Conservation (phyloP, 2,888 invertebrate genomes). For the Agriopis marginaria region DNA sequence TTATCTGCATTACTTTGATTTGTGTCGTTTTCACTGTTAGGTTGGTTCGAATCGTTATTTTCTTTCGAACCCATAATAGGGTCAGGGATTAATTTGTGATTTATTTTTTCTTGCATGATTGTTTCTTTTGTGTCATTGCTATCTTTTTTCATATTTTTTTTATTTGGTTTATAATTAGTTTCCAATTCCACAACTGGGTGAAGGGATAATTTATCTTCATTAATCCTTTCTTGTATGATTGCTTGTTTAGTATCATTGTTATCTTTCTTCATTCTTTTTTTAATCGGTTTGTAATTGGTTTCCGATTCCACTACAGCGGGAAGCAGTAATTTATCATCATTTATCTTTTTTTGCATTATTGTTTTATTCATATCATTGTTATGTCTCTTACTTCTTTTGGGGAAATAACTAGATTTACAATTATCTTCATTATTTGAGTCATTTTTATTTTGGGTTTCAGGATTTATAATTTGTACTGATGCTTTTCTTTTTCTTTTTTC, state of each 20-base stretch:
- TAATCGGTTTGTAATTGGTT: background rate
- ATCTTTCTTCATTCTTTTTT: background rate
- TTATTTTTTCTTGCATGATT: background rate
- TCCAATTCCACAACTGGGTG: background rate
- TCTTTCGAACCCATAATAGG: background rate
- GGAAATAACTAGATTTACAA: background rate
- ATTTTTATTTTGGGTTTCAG: background rate
- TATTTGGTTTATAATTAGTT: background rate
- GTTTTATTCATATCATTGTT: background rate
- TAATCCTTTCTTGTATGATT: background rate
- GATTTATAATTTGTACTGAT: background rate
- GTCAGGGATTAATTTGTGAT: background rate
- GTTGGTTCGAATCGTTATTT: background rate
- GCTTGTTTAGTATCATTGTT: background rate
- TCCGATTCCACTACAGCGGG: background rate
- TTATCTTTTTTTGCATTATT: background rate
- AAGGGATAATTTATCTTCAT: background rate
- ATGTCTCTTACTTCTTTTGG: background rate
- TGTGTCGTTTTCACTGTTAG: background rate
- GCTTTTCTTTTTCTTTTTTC: background rate
- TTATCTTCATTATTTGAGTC: background rate
- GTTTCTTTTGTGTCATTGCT: background rate
- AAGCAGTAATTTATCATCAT: background rate
- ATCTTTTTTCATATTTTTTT: background rate
- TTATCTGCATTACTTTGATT: background rate